Evolutionary conservation across 2,113 vertebrate genomes (phyloP), one percentile per base, ranked within the genome.

Genomic region (Passerina amoena): DNA sequence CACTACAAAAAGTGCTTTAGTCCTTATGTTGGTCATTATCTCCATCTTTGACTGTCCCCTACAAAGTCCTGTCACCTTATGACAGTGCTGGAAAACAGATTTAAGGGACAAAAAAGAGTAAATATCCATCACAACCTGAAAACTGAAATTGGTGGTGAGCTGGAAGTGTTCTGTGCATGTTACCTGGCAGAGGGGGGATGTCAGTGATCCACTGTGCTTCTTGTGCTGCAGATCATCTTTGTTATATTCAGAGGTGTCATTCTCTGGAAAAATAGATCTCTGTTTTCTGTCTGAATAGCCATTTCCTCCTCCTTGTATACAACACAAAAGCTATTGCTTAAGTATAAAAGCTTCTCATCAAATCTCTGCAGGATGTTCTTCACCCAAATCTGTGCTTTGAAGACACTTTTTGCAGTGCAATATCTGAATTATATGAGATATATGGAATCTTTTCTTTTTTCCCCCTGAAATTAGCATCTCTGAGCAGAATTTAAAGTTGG

Each of bases 261-360:
- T 87, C 79, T 77, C 45, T 60, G 73, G 15, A 63, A 70, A 65
- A 91, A 94, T 7, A 86, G 82, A 69, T 95, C 60, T 5, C 82
- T 94, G 90, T 33, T 91, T 93, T 72, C 85, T 84, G 10, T 17
- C 65, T 91, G 72, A 91, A 69, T 64, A 91, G 94, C 59, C 70
- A 48, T 93, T 95, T 95, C 66, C 50, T 91, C 5, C 75, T 88
- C 66, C 83, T 91, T 90, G 61, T 94, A 4, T 25, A 70, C 83
- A 73, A 47, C 30, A 92, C 86, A 94, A 96, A 94, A 86, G 80
- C 69, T 59, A 73, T 50, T 0, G 0, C 73, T 61, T 84, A 85
- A 85, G 10, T 85, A 77, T 54, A 95, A 96, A 96, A 92, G 81
- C 95, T 92, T 69, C 91, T 91, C 92, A 88, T 93, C 88, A 84